Evolutionary conservation across 2,888 invertebrate species (phyloP).

Genomic region (Drosophila merina): DNA sequence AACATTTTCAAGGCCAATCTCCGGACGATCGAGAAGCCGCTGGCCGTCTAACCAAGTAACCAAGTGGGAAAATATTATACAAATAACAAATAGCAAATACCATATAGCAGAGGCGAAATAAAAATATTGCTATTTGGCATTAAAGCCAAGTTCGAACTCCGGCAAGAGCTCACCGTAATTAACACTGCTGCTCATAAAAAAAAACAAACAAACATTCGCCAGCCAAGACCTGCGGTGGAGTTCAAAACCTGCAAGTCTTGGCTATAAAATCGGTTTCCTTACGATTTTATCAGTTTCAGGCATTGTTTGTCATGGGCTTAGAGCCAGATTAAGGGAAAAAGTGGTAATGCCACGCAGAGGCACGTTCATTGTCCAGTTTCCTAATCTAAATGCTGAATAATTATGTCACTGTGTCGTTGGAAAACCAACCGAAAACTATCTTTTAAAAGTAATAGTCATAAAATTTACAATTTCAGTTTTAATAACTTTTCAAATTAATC

Average conservation of each 20-base stretch:
- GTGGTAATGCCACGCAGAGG: conserved; percentile 13
- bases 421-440: too few relatives aligned
- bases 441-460: background rate
- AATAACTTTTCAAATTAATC: background rate
- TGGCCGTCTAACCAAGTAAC: conserved; percentile 30
- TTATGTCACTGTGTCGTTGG: conserved; percentile 64
- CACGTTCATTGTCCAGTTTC: conserved; percentile 22
- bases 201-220: conserved; percentile 18
- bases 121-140: conserved; percentile 26
- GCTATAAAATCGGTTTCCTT: conserved; percentile 34
- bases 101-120: conserved; percentile 20
- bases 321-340: conserved; percentile 13
- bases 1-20: conserved; percentile 56
- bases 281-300: conserved; percentile 43
- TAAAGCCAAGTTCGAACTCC: conserved; percentile 15
- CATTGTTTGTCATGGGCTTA: conserved; percentile 53
- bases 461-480: background rate
- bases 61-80: conserved; percentile 31
- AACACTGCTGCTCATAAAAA: conserved; percentile 27
- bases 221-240: conserved; percentile 27
- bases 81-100: conserved; percentile 16
- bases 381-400: conserved; percentile 44
- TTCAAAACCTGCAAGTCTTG: conserved; percentile 23
- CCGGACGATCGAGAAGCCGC: conserved; percentile 19
- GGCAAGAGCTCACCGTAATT: conserved; percentile 22